These are phyloP conservation scores for Emys orbicularis DNA, from an alignment of 2,797 vertebrate species.

Conservation along the genomic window DNA sequence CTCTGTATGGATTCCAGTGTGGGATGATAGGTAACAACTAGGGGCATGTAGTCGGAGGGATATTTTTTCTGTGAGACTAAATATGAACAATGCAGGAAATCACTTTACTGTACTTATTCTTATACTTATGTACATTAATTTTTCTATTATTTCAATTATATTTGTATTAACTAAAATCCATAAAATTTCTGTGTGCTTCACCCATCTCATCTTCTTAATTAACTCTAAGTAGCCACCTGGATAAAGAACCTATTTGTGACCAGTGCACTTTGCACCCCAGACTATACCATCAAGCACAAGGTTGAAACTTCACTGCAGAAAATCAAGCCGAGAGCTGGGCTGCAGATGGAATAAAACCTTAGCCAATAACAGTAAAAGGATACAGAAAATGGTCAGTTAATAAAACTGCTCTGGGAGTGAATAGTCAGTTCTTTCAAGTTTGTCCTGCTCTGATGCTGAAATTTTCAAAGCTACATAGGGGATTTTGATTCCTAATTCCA, in stretches of 20 bases:
- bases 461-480: constrained; percentile 1
- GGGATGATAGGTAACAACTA: neutral
- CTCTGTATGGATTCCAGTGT: neutral
- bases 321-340: constrained; percentile 46
- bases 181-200: neutral
- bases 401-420: constrained; percentile 61
- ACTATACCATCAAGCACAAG: neutral
- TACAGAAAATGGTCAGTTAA: constrained; percentile 62
- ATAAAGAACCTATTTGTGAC: neutral
- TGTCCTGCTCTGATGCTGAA: neutral
- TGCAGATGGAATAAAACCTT: constrained; percentile 63
- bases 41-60: neutral
- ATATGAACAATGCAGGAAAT: neutral
- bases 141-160: neutral
- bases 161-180: neutral
- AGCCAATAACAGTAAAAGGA: constrained; percentile 43
- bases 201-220: neutral
- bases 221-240: neutral
- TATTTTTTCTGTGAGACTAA: neutral
- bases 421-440: constrained; percentile 61
- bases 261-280: neutral
- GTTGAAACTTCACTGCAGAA: constrained; percentile 47
- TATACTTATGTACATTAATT: neutral
- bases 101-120: neutral
- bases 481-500: neutral